phyloP scores from a whole-genome alignment of 2,888 invertebrate species.

The Pseudococcus jackbeardsleyi region DNA sequence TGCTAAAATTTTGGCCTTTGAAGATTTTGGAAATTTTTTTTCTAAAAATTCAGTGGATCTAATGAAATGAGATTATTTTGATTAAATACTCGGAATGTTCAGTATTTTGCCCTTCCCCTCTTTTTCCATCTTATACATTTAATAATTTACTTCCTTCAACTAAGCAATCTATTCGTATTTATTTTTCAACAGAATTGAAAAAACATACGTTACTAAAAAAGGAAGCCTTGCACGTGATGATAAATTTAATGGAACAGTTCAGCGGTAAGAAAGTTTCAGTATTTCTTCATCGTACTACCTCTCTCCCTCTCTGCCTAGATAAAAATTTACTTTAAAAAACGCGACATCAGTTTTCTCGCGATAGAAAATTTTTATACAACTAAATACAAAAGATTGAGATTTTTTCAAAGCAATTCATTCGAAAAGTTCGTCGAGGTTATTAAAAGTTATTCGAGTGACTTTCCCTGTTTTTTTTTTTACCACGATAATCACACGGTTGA shows the following conservation, averaged over 20 bases:
- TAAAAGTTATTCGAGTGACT: neutral
- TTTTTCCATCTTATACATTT: neutral
- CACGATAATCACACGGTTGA: neutral
- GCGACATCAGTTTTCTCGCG: neutral
- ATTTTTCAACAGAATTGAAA: constrained; percentile 48
- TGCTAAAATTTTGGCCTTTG: too few relatives aligned
- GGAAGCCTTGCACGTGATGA: constrained; percentile 61
- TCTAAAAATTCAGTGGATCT: too few relatives aligned
- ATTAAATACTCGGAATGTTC: neutral
- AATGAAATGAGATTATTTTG: neutral
- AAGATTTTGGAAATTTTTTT: too few relatives aligned
- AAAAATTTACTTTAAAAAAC: constrained; percentile 4
- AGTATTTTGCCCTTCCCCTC: neutral
- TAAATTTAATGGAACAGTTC: constrained; percentile 53
- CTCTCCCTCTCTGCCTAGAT: neutral
- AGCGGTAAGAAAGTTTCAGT: constrained; percentile 34
- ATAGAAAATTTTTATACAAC: neutral
- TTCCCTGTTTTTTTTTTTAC: neutral
- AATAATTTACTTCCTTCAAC: neutral
- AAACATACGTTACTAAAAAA: constrained; percentile 63
- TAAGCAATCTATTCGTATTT: neutral
- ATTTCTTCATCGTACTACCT: neutral
- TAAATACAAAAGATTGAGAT: neutral
- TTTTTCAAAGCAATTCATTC: neutral
- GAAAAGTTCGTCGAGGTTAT: neutral